phyloP scores from a whole-genome alignment of 2,797 vertebrate species.

The Mastacembelus armatus region DNA sequence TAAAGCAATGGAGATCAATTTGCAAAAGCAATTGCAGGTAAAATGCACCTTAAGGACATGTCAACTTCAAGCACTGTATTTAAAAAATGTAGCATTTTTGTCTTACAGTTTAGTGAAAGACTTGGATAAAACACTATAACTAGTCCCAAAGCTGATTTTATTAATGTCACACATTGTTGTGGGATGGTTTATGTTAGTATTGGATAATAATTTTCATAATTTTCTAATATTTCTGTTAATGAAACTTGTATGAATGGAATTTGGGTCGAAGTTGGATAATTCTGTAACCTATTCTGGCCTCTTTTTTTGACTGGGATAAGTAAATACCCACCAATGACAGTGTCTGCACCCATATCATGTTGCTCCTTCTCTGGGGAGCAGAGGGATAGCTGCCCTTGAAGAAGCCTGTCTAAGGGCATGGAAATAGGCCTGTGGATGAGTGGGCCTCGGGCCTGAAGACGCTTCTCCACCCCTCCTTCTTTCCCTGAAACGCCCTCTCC shows the following conservation, averaged over 20 bases:
- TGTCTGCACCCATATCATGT: constrained; percentile 77
- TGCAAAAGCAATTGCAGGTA: constrained; percentile 24
- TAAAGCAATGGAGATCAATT: no score
- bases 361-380: constrained; percentile 79
- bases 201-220: not conserved
- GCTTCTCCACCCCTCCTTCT: constrained; percentile 66
- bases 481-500: constrained; percentile 67
- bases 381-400: constrained; percentile 86
- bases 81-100: not conserved
- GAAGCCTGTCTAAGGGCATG: constrained; percentile 92
- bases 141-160: not conserved
- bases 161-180: not conserved
- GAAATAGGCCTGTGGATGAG: constrained; percentile 90
- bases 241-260: not conserved
- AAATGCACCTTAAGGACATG: constrained; percentile 12
- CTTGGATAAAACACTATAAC: not conserved
- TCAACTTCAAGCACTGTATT: not conserved
- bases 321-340: constrained; percentile 85
- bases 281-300: not conserved
- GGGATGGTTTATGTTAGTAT: constrained; percentile 11
- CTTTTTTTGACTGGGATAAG: not conserved
- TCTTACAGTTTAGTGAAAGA: constrained; percentile 10
- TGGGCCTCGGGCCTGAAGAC: constrained; percentile 74
- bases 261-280: constrained; percentile 16
- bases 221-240: not conserved